Evolutionary conservation across 2,113 vertebrate species (phyloP), one percentile per base, ranked within the genome.

Genomic region (Sceloporus undulatus): DNA sequence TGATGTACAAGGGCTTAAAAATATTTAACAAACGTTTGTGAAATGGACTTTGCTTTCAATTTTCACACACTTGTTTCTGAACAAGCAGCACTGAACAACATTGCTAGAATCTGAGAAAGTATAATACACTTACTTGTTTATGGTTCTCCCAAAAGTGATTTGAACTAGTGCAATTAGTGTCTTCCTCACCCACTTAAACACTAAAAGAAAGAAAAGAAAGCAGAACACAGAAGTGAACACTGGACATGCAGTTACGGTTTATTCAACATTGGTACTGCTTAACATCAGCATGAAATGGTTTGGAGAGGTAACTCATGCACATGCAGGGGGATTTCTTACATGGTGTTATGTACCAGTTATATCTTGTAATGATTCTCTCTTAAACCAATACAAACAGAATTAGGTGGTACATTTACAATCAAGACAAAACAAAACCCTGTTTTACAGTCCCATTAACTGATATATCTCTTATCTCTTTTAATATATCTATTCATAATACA

Each of bases 131-230:
- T 97, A 99, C 99, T 99, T 99, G 98, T 99, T 99, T 95, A 99
- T 99, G 86, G 99, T 99, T 95, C 98, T 98, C 97, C 99, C 99
- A 97, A 99, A 99, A 90, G 99, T 99, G 95, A 99, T 98, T 96
- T 99, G 99, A 95, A 99, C 99, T 91, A 99, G 98, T 97, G 98
- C 98, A 97, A 99, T 99, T 92, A 99, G 97, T 38, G 99, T 99
- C 97, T 99, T 99, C 94, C 99, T 98, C 91, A 99, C 98, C 98
- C 99, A 99, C 95, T 99, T 99, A 95, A 99, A 99, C 99, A 99
- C 99, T 99, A 90, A 95, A 97, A 87, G 0, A 88, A 95, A 96
- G 82, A 92, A 88, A 62, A 18, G 82, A 23, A 75, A 5, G 86
- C 5, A 82, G 74, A 16, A 14, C 73, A 76, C 29, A 79, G 86